Evolutionary conservation across 2,113 vertebrate genomes (phyloP), one percentile per base, ranked within the genome.

Genomic region (Baryphthengus martii): DNA sequence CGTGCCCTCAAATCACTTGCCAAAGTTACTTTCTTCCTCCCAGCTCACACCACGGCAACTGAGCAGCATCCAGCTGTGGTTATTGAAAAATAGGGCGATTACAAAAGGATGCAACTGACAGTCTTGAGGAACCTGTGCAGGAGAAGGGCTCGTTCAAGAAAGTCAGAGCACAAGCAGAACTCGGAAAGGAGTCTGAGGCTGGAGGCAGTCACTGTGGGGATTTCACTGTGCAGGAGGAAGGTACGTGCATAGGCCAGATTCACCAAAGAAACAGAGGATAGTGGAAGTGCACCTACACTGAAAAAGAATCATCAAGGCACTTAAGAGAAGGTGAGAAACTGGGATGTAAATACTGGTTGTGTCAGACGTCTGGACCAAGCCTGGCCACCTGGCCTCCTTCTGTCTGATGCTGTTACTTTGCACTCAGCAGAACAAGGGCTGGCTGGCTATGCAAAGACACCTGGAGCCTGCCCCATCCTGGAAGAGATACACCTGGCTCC

Each of bases 321-420:
- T 75, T 74, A 66, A 58, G 90, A 82, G 62, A 66, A 85, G 42
- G 61, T 77, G 73, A 89, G 52, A 91, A 85, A 79, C 26, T 56
- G 85, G 26, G 29, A 74, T 55, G 81, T 42, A 88, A 90, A 62
- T 28, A 70, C 6, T 3, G 25, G 15, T 52, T 88, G 35, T 79
- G 90, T 92, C 59, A 91, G 85, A 68, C 37, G 58, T 16, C 52
- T 49, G 66, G 76, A 72, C 55, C 33, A 62, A 75, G 58, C 40
- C 81, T 78, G 78, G 68, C 75, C 92, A 91, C 85, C 92, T 95
- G 84, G 80, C 88, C 91, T 96, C 90, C 86, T 93, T 93, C 93
- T 96, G 93, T 96, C 84, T 73, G 26, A 15, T 62, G 40, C 23
- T 1, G 6, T 95, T 94, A 92, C 66, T 80, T 88, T 76, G 85